Base-by-base conservation (phyloP, 2,888 invertebrate genomes). In the Microplitis manilae region DNA sequence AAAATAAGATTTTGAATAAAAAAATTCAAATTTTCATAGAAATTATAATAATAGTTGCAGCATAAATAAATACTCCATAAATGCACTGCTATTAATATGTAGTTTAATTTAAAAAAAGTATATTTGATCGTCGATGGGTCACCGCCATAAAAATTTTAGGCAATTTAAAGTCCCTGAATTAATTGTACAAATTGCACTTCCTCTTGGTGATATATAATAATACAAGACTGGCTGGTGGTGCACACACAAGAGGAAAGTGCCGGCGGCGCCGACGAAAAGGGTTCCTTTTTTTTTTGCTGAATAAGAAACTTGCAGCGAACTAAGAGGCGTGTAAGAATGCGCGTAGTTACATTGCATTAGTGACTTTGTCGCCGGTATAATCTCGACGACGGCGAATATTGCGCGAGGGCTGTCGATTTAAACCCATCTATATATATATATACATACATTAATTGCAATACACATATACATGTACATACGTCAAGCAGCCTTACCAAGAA, bases 351-450 rank as follows among this genome's bases (percentile, higher is more conserved):
- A 50, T 50, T 50, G 50, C 50, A 50, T 8, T 8, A 15, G 13
- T 38, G n/a, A 68, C 78, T 71, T 75, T 65, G 73, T 69, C 68
- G 80, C 73, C 80, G 81, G 81, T 81, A 81, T 81, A 81, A 79
- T 79, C 20, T 71, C 70, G 87, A 82, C 84, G 71, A 77, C 78
- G 80, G 75, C 75, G 78, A 81, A 81, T 81, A 50, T 50, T 81
- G 80, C 71, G 82, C 83, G 85, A 84, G 86, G 86, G 83, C 83
- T 85, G 89, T 87, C 88, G 88, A 89, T 89, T 88, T 85, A 85
- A 68, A 82, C 83, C 38, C 59, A 15, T 41, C 15, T 59, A 60
- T 73, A 73, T 76, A 67, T 50, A 50, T 13, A 62, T 77, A 61
- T 69, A 72, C 74, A 60, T 77, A 50, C 67, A 41, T 61, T 67